phyloP scores from a whole-genome alignment of 1,140 invertebrate genomes.

The Danaus melanippus region DNA sequence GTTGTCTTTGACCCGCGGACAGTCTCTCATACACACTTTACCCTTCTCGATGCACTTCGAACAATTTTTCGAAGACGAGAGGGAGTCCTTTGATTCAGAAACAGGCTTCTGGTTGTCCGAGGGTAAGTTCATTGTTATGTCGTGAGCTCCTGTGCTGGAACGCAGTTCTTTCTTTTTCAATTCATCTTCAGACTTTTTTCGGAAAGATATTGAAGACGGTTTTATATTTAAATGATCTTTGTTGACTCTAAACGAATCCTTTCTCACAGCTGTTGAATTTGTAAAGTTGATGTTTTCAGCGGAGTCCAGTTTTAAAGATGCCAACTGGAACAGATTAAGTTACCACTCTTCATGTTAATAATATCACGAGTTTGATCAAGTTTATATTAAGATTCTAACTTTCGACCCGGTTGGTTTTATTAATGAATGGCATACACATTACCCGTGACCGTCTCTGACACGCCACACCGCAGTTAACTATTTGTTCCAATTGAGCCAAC shows the following conservation, averaged over 20 bases:
- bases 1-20: constrained; percentile 27
- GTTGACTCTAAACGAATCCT: no score
- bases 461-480: background rate
- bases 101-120: no score
- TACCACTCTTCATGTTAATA: no score
- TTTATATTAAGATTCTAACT: no score
- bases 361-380: no score
- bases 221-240: background rate
- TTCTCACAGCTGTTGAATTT: constrained; percentile 4
- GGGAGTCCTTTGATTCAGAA: no score
- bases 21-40: constrained; percentile 28
- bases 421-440: background rate
- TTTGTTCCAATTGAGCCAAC: constrained; percentile 7
- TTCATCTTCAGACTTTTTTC: constrained; percentile 2
- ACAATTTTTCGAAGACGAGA: constrained; percentile 15
- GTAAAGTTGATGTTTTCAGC: constrained; percentile 20
- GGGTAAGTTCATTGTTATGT: no score
- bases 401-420: no score
- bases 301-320: constrained; percentile 11
- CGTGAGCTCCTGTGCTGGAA: no score
- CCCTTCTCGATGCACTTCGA: constrained; percentile 32
- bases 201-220: no score
- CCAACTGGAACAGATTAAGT: constrained; percentile 14
- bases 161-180: background rate
- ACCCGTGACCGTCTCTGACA: constrained; percentile 18